Conservation (phyloP, 2,113 vertebrate genomes). For the Gallinago paraguaiae region DNA sequence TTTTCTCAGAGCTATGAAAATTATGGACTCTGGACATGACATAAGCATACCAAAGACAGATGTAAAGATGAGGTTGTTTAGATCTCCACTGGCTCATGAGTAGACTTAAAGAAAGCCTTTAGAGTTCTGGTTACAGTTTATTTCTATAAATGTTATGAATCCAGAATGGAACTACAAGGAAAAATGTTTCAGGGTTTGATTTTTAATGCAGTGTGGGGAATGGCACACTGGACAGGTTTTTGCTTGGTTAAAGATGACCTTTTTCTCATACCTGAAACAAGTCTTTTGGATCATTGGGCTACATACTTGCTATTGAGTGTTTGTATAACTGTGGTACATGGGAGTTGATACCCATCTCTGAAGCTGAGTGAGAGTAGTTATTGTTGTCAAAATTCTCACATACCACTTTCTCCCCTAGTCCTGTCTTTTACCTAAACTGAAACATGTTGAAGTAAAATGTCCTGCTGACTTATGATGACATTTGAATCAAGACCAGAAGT, state of each 20-base stretch:
- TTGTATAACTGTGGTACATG: background rate
- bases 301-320: accelerated
- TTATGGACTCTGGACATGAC: background rate
- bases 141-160: background rate
- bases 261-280: background rate
- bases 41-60: background rate
- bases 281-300: background rate
- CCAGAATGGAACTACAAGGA: background rate
- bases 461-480: background rate
- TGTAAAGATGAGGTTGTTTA: background rate
- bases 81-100: background rate
- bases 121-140: background rate
- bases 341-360: background rate
- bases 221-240: too few relatives aligned
- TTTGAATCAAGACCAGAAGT: background rate
- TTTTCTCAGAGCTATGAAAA: background rate
- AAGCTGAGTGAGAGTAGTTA: background rate
- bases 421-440: background rate
- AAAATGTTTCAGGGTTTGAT: background rate
- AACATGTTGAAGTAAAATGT: background rate
- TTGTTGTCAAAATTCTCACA: background rate
- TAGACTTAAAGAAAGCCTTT: background rate
- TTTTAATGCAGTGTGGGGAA: background rate
- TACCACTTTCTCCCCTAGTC: background rate
- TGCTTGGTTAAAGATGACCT: background rate